Evolutionary conservation across 2,113 vertebrate genomes (phyloP), one percentile per base, ranked within the genome.

Genomic region (Oryzias woworae): DNA sequence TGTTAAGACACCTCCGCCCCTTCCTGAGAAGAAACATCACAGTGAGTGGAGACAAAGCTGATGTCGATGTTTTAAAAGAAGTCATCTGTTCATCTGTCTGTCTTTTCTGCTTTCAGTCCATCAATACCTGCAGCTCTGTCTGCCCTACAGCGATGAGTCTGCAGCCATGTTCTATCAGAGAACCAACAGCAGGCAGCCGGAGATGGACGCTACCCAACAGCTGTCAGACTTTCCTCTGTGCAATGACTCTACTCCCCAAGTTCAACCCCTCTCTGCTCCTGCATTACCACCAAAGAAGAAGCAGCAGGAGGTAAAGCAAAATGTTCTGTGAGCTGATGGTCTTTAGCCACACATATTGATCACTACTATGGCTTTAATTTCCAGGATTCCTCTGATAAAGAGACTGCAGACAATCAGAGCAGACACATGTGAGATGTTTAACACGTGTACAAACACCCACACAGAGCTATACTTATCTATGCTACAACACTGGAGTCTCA

Each of bases 11-110:
- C 85, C 85, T 0, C 96, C 96, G 0, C 96, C 96, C 17, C 93
- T 97, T 0, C 96, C 96, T 0, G 95, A 97, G 82, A 98, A 98
- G 90, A 97, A 96, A 87, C 94, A 94, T 49, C 93, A 96, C 90
- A 96, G 96, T 98, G 90, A 96, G 96, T 86, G 23, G n/a, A 62
- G 52, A 5, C 20, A 2, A 17, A 54, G 14, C 20, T 28, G 41
- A 13, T 13, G 18, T 45, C 31, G 16, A 0, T n/a, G 23, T 56
- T 36, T 22, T 8, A 12, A 12, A 36, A 36, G 1, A 36, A 36
- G 36, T 12, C 2, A 36, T 36, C 36, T 47, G 0, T 36, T n/a
- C 48, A 15, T 20, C 20, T 66, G 5, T 53, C 14, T 63, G 42
- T 55, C 14, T 53, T 44, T 70, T 51, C 60, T 28, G 28, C 0